phyloP scores from a whole-genome alignment of 2,888 invertebrate species.

The Synergus gifuensis region DNA sequence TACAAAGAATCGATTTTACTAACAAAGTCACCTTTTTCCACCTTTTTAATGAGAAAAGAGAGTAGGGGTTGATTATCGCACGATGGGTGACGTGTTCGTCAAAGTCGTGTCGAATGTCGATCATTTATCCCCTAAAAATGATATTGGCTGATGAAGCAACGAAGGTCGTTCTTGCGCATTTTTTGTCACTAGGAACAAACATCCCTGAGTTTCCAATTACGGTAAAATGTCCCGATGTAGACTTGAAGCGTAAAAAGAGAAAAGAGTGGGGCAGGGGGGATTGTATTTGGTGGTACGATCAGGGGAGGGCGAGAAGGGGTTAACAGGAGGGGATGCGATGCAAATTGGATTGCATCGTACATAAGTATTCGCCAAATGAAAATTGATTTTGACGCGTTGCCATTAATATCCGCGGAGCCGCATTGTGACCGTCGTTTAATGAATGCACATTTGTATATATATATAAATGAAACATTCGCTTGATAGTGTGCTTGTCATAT shows the following conservation, averaged over 20 bases:
- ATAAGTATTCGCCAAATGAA: conserved; percentile 76
- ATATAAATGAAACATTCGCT: conserved; percentile 32
- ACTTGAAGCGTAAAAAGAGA: conserved; percentile 54
- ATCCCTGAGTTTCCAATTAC: conserved; percentile 72
- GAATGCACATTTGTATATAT: conserved; percentile 66
- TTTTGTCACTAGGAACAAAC: conserved; percentile 64
- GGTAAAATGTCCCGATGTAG: conserved; percentile 67
- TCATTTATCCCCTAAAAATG: conserved; percentile 56
- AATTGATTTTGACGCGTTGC: conserved; percentile 76
- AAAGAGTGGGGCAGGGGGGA: conserved; percentile 38
- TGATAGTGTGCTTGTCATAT: conserved; percentile 71
- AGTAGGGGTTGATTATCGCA: conserved; percentile 22
- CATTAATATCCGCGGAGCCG: conserved; percentile 72
- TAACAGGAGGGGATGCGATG: conserved; percentile 59
- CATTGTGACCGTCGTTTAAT: conserved; percentile 71
- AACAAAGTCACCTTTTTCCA: neutral
- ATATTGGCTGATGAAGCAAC: conserved; percentile 46
- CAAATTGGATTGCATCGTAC: conserved; percentile 75
- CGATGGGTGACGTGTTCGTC: conserved; percentile 5
- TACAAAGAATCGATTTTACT: conserved; percentile 14
- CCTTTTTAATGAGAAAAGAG: neutral
- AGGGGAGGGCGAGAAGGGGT: conserved; percentile 31
- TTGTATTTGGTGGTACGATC: neutral
- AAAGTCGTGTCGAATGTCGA: conserved; percentile 55
- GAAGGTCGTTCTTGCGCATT: conserved; percentile 50